A percentile compares a stretch with the other conserved stretches of the same genome.
phyloP scores from a whole-genome alignment of 2,888 invertebrate species.

The Cephus rjabovi region DNA sequence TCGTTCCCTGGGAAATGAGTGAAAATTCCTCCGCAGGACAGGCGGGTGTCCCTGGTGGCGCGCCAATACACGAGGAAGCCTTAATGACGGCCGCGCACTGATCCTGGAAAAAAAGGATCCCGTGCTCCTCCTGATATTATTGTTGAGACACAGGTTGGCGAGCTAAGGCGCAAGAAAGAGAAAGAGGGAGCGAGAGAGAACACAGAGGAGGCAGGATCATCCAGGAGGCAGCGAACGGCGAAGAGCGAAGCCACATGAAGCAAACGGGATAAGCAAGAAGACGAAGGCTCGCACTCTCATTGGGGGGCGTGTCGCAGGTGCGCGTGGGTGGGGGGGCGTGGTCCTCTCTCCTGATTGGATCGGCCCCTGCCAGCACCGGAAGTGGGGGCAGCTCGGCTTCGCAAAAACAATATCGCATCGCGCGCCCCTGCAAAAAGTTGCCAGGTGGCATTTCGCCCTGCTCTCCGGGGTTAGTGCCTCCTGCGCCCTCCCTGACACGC shows the following conservation, averaged over 20 bases:
- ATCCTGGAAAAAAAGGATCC: neutral
- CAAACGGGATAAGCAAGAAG: neutral
- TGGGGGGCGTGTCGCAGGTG: slow-evolving; percentile 64
- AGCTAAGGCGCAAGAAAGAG: neutral
- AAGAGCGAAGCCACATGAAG: neutral
- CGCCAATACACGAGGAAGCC: neutral
- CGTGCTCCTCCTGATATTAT: neutral
- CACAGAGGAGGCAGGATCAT: slow-evolving; percentile 14
- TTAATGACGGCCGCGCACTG: neutral
- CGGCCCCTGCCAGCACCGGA: slow-evolving; percentile 45
- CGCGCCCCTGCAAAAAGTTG: slow-evolving; percentile 59
- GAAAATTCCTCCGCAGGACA: neutral
- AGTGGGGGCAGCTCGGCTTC: slow-evolving; percentile 43
- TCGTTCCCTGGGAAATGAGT: neutral
- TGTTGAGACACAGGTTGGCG: neutral
- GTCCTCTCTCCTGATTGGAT: slow-evolving; percentile 53
- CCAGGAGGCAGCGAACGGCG: slow-evolving; percentile 19
- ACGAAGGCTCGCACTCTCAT: slow-evolving; percentile 39
- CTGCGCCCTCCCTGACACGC: neutral
- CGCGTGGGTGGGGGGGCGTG: slow-evolving; percentile 66
- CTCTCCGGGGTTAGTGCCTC: slow-evolving; percentile 48
- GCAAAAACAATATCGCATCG: slow-evolving; percentile 63
- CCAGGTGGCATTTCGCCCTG: slow-evolving; percentile 65
- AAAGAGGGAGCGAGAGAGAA: neutral
- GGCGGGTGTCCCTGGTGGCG: neutral